Base-by-base conservation (phyloP, 2,888 invertebrate genomes). In the Timema podura region DNA sequence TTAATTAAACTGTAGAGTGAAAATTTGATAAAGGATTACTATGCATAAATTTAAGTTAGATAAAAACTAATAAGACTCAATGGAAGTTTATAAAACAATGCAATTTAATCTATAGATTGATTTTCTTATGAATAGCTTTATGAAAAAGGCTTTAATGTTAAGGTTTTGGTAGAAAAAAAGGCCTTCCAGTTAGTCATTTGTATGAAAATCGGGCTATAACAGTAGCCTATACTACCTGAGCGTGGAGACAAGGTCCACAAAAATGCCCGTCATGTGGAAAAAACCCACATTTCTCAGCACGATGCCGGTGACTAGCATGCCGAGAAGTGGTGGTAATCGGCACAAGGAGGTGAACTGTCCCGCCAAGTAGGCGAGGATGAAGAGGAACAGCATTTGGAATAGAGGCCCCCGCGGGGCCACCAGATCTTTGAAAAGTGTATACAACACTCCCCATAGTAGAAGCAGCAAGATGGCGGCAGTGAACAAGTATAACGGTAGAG, bases 271-370 rank as follows among this genome's bases (percentile, higher is more conserved):
- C 46, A 85, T 82, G 68, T 83, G 76, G 47, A 85, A 81, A 72
- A 82, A 78, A 0, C 83, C 84, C 16, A 84, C 74, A 76, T 86
- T 85, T 66, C 83, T 79, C 68, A 85, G 81, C 9, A 84, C 77
- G 5, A 88, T 84, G 11, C 88, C 88, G 68, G 86, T 85, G 64
- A 88, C 79, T 0, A 88, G 79, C 88, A 88, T 88, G 13, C 88
- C 88, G 70, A 88, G 81, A 78, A 88, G 83, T 7, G 88, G 87
- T 0, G 88, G 85, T 6, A 85, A 48, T 11, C 48, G 68, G 11
- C 70, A 61, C 9, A 70, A 66, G 13, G 51, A 49, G 48, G 69
- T 46, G 5, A 73, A 15, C 66, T 59, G 66, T 6, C 73, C 73
- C 6, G 68, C 71, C 16, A 72, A 8, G 61, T 73, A 73, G 7